Base-by-base conservation (phyloP, 2,888 invertebrate species). In the Lasiommata megera region DNA sequence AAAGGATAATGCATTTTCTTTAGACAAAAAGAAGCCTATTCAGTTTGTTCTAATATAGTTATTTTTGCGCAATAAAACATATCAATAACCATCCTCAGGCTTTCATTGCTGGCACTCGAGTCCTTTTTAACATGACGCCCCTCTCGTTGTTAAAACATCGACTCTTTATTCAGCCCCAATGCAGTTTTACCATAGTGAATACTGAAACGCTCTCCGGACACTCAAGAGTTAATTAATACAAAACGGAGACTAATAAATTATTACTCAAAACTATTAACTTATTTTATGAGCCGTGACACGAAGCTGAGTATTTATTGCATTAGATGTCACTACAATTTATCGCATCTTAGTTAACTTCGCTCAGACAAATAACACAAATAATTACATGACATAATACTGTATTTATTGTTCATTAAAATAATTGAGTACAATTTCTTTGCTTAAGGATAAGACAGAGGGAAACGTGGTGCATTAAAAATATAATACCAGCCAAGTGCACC, bases 251-350 rank as follows among this genome's bases (percentile, higher is more conserved):
- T 7, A 40, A 44, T 54, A 53, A 60, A 60, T 60, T 57, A 60
- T 51, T 50, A 17, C 23, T 34, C 17, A 12, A 59, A 54, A 28
- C 54, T 48, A 54, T 60, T 57, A 57, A 57, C 60, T 57, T 54
- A 60, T 57, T 60, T 57, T 54, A 57, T 38, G 50, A 44, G 28
- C 48, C 53, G 40, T 60, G 60, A 54, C 60, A 46, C 38, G 38
- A 40, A 60, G 50, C 50, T 36, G 41, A 36, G 17, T 53, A 56
- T 60, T 60, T 41, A 56, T 60, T 60, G 56, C 57, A 46, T 31
- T 34, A 40, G 29, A 43, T 41, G 52, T 52, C 40, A n/a, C 9
- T 23, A 28, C 36, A 51, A 59, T 59, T 59, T 56, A 59, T 59
- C n/a, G 41, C 40, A 52, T 52, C 41, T 59, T 51, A 55, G 51